A percentile compares a stretch with the other conserved stretches of the same genome.
These are phyloP conservation scores for Drosophila repletoides DNA, from an alignment of 1,140 invertebrate species.

Conservation along the genomic window DNA sequence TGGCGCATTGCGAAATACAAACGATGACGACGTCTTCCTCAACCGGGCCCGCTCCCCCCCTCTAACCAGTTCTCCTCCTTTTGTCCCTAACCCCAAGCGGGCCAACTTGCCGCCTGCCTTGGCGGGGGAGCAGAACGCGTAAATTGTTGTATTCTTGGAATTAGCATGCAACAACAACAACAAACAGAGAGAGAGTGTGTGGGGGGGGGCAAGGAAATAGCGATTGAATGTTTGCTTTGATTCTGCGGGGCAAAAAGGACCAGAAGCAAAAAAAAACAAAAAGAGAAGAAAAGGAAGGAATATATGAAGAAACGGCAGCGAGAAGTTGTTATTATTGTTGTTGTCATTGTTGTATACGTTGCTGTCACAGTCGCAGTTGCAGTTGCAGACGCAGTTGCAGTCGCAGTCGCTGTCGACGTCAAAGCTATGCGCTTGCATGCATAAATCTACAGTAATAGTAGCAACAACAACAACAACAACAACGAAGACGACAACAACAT, in stretches of 20 bases:
- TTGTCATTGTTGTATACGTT: too few species aligned
- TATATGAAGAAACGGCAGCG: neutral
- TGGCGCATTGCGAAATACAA: conserved; percentile 66
- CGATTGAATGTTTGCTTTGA: conserved; percentile 50
- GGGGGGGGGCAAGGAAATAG: conserved; percentile 19
- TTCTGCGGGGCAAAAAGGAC: conserved; percentile 48
- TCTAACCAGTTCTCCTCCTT: neutral
- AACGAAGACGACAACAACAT: conserved; percentile 34
- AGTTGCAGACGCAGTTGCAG: conserved; percentile 16
- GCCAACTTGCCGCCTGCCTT: conserved; percentile 40
- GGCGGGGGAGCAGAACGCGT: conserved; percentile 67
- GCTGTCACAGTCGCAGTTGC: conserved; percentile 35
- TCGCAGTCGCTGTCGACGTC: conserved; percentile 12
- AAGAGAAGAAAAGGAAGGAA: conserved; percentile 2
- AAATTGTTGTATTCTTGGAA: conserved; percentile 78
- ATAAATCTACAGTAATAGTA: conserved; percentile 76
- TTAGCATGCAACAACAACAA: conserved; percentile 60
- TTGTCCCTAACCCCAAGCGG: neutral
- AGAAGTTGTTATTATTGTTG: too few species aligned
- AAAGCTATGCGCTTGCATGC: conserved; percentile 60
- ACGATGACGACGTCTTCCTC: conserved; percentile 42
- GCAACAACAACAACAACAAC: conserved; percentile 39
- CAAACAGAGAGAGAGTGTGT: conserved; percentile 3
- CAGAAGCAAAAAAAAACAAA: too few species aligned
- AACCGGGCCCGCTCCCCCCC: conserved; percentile 20